Base-by-base conservation (phyloP, 2,113 vertebrate genomes). In the Pan paniscus region DNA sequence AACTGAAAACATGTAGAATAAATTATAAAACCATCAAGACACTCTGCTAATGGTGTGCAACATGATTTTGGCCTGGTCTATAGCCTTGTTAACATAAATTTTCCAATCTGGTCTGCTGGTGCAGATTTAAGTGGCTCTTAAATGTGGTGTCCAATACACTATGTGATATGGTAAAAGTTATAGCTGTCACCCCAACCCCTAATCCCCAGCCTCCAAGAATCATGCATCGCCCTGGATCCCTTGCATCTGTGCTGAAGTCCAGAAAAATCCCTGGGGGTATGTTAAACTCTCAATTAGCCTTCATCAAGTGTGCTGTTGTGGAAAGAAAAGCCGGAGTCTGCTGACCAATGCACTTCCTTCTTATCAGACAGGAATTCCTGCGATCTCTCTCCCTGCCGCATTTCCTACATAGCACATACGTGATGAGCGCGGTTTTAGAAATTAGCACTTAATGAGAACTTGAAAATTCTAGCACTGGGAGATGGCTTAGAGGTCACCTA, bases 261-360 rank as follows among this genome's bases (percentile, higher is more conserved):
- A 64, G 52, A 32, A 38, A 22, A 46, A 72, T 48, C 16, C 61
- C 48, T 23, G 18, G 80, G 43, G 79, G 4, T 0, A 0, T 4
- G 32, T 35, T 43, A 55, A 27, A 10, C 22, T 92, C 40, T 32
- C 35, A 10, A 50, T 30, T 32, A 23, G 22, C 23, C 5, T 40
- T 68, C 52, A 32, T 12, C 27, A 12, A n/a, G 27, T 9, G 46
- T 14, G 12, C 46, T 38, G 57, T 17, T 17, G 0, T 16, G 13
- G n/a, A 76, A 11, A 40, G 61, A 38, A 70, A 18, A 40, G 20
- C 32, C 3, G n/a, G 48, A 64, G 18, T 18, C 43, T 1, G 6
- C n/a, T 8, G n/a, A 0, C 20, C 8, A 2, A 0, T 2, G 12
- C 13, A 4, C 8, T 10, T 40, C 5, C 30, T 57, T 57, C 30